Percentiles rank a stretch among this genome's conserved stretches.
Evolutionary conservation across 53 echinoderm and acorn worm species (phyloP).

Genomic region (Echinometra lucunter): DNA sequence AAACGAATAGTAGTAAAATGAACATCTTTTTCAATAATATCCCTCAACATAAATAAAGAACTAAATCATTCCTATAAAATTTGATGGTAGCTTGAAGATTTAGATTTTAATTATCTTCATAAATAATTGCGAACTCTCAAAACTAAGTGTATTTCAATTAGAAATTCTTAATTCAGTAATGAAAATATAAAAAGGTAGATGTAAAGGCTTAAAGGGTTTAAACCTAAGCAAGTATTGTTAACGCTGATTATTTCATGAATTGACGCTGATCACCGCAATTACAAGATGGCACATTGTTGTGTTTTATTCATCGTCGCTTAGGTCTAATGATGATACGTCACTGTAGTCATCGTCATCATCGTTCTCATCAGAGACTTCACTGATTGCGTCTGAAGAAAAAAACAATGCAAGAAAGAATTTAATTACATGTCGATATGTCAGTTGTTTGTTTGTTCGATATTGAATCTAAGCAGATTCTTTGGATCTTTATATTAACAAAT

Average conservation of each 20-base stretch:
- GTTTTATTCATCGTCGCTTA: slow-evolving; percentile 57
- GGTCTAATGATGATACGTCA: slow-evolving; percentile 58
- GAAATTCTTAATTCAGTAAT: no score
- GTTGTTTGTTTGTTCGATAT: neutral
- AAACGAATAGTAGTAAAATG: no score
- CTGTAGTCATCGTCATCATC: slow-evolving; percentile 21
- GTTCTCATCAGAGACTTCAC: slow-evolving; percentile 59
- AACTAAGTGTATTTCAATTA: no score
- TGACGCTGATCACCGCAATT: neutral
- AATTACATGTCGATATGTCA: neutral
- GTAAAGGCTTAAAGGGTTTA: no score
- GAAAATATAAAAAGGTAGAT: no score
- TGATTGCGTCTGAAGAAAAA: slow-evolving; percentile 61
- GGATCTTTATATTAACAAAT: neutral
- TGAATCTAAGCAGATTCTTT: neutral
- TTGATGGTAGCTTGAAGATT: no score
- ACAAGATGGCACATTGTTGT: neutral
- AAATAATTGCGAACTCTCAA: no score
- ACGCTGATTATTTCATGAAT: neutral
- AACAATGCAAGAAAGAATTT: neutral
- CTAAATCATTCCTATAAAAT: no score
- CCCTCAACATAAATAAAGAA: no score
- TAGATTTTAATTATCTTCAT: no score
- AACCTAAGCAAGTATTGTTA: neutral
- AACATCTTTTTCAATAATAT: no score